Conservation (phyloP, 1,140 invertebrate species). For the Dolichoris vasculosae region DNA sequence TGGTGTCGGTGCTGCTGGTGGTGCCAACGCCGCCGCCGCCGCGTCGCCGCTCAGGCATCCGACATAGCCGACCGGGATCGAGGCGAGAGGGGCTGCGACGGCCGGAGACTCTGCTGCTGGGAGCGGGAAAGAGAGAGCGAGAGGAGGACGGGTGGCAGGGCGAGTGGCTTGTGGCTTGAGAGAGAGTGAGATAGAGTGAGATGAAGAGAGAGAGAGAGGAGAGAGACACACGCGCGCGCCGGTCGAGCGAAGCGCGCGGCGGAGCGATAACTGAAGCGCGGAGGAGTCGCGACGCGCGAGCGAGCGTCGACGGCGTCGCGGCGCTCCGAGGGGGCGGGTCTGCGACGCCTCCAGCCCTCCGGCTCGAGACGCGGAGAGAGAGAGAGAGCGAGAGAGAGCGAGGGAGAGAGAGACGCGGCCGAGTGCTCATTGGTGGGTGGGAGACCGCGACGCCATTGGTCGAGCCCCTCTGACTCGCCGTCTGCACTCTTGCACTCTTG, state of each 20-base stretch:
- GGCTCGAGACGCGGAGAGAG: not conserved
- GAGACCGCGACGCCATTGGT: slow-evolving; percentile 47
- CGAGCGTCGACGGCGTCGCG: slow-evolving; percentile 30
- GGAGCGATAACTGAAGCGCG: slow-evolving; percentile 45
- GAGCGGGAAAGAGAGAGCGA: slow-evolving; percentile 33
- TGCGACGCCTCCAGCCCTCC: slow-evolving; percentile 41
- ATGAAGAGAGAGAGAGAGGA: slow-evolving; percentile 6
- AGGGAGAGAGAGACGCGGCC: slow-evolving; percentile 13
- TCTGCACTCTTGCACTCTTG: not conserved
- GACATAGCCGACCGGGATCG: slow-evolving; percentile 1
- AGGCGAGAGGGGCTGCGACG: not conserved
- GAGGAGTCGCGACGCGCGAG: not conserved
- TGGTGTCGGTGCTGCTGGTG: not conserved
- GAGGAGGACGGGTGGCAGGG: not conserved
- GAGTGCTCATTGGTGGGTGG: slow-evolving; percentile 35
- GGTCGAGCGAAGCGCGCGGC: slow-evolving; percentile 40
- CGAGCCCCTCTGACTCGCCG: not conserved
- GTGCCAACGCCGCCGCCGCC: slow-evolving; percentile 9
- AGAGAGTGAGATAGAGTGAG: slow-evolving; percentile 5
- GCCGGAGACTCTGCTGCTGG: not conserved
- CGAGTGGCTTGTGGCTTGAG: not conserved
- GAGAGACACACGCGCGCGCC: slow-evolving; percentile 22
- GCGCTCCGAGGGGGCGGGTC: slow-evolving; percentile 28
- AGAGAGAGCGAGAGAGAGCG: not conserved
- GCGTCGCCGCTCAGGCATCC: slow-evolving; percentile 32